Evolutionary conservation across 2,888 invertebrate genomes (phyloP).

Genomic region (Chrysolina americana): DNA sequence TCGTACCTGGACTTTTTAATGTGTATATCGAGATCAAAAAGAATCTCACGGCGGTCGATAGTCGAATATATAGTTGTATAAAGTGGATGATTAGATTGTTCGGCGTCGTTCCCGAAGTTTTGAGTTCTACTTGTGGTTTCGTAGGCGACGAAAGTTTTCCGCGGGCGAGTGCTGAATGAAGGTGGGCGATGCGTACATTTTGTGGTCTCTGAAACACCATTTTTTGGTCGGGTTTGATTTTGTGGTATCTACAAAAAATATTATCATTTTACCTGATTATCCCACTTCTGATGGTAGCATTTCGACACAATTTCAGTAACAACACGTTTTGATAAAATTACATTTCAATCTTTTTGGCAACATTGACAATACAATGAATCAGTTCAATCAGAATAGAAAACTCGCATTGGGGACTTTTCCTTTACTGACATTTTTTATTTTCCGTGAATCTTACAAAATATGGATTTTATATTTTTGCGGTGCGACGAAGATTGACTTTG

Average conservation of each 20-base stretch:
- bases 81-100: not conserved
- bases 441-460: no score
- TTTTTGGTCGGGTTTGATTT: no score
- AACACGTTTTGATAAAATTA: no score
- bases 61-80: not conserved
- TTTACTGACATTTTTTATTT: no score
- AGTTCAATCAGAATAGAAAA: no score
- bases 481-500: no score
- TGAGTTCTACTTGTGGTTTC: not conserved
- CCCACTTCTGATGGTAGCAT: not conserved
- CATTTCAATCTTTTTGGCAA: no score
- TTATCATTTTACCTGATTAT: not conserved
- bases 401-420: no score
- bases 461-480: no score
- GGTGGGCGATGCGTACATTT: not conserved
- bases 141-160: not conserved
- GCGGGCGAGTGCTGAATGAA: not conserved
- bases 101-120: not conserved
- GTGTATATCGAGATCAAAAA: conserved; percentile 20
- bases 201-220: not conserved
- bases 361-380: no score
- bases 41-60: not conserved
- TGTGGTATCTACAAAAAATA: no score
- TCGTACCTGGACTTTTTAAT: conserved; percentile 45
- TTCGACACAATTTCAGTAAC: no score